Evolutionary conservation across 2,888 invertebrate species (phyloP), one percentile per base, ranked within the genome.

Genomic region (Taenaris catops): DNA sequence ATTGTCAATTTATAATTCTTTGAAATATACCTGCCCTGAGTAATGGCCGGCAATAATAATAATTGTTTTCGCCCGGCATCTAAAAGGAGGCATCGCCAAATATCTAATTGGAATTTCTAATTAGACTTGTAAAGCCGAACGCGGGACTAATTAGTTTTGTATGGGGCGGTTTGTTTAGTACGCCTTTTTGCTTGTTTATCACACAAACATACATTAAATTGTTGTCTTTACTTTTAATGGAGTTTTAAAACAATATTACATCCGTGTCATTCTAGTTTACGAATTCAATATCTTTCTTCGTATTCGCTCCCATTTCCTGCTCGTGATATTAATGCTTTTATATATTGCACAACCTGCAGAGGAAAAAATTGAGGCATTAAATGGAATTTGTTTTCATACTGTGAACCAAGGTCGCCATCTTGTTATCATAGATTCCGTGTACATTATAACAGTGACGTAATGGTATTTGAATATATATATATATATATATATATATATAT

Each of bases 51-150:
- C 71, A 81, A 76, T 78, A 81, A 78, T 78, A 78, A 81, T 78
- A 63, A 75, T 78, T 76, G 70, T 67, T 71, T 62, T 67, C 66
- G 69, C 71, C 66, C 66, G 65, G 69, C 69, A 73, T 76, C 63
- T 62, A 39, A 55, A 58, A 66, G 67, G 67, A 62, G 63, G 62
- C 58, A 58, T 58, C 61, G 59, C 63, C 62, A 71, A 79, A 81
- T 75, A 80, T 80, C 76, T 79, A 80, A 83, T 80, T 81, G 83
- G 84, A 83, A 84, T 83, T 79, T 78, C 65, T 76, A 80, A 83
- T 81, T 80, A 80, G 73, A 72, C 61, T 63, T 59, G 56, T 55
- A 53, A 65, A 58, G 55, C 57, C 35, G 38, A 51, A 50, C 41
- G 43, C 49, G 46, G 42, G 47, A 41, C 72, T 79, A 79, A 83